phyloP scores from a whole-genome alignment of 1,140 invertebrate species.

The Camponotus vicinus region DNA sequence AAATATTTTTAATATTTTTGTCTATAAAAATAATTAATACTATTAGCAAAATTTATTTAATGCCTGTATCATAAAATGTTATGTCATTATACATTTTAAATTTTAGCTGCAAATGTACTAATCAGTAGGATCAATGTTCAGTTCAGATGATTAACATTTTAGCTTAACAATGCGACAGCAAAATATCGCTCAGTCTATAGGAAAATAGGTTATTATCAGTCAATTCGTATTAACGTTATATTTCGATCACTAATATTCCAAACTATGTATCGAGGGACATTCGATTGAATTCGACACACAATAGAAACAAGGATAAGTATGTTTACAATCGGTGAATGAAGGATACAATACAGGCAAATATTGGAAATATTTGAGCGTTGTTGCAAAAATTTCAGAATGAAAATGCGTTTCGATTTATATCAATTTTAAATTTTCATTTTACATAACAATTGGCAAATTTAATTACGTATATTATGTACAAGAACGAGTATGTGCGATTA shows the following conservation, averaged over 20 bases:
- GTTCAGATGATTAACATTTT: conserved; percentile 33
- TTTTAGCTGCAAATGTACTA: conserved; percentile 20
- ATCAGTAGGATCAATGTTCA: conserved; percentile 24
- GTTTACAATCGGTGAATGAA: not conserved
- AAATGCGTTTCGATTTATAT: conserved; percentile 23
- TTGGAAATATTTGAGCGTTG: not conserved
- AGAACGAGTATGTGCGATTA: conserved; percentile 22
- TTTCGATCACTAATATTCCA: conserved; percentile 28
- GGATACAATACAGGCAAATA: not conserved
- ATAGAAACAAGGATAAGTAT: conserved; percentile 40
- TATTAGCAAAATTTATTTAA: conserved; percentile 20
- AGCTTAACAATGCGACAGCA: not conserved
- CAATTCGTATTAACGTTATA: conserved; percentile 38
- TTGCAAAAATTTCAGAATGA: conserved; percentile 31
- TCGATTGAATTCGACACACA: conserved; percentile 39
- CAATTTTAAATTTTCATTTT: conserved; percentile 54
- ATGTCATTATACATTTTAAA: not conserved
- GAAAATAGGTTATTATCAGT: conserved; percentile 54
- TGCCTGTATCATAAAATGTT: not conserved
- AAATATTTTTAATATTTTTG: not conserved
- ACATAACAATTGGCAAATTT: conserved; percentile 44
- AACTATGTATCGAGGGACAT: not conserved
- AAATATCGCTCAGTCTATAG: conserved; percentile 33
- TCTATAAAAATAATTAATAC: not conserved
- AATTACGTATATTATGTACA: conserved; percentile 57